phyloP scores from a whole-genome alignment of 2,888 invertebrate species.

The Chrysolina oricalcia region DNA sequence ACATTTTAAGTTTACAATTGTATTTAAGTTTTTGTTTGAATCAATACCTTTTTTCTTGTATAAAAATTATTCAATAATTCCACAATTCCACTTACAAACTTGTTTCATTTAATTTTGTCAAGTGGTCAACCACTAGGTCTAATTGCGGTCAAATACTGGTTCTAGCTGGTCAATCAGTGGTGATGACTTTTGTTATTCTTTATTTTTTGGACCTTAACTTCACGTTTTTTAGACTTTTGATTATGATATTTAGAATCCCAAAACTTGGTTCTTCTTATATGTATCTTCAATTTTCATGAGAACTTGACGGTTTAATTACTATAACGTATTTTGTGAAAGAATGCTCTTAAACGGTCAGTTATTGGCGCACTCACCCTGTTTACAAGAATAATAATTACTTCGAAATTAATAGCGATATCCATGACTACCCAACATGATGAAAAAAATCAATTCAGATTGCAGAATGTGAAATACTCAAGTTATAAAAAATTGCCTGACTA shows the following conservation, averaged over 20 bases:
- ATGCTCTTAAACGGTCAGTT: not conserved
- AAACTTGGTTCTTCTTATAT: slow-evolving; percentile 30
- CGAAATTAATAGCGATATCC: no score
- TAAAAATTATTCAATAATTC: not conserved
- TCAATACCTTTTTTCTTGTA: not conserved
- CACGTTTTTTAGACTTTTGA: slow-evolving; percentile 5
- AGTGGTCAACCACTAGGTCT: slow-evolving; percentile 14
- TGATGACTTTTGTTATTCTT: slow-evolving; percentile 20
- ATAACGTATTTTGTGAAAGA: not conserved
- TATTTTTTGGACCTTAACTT: not conserved
- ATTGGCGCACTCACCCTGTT: not conserved
- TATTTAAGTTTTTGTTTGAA: slow-evolving; percentile 6
- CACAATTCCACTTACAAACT: not conserved
- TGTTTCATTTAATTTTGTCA: slow-evolving; percentile 28
- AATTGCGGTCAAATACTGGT: slow-evolving; percentile 32
- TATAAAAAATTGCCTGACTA: no score
- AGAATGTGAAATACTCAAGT: no score
- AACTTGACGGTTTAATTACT: not conserved
- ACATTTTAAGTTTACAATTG: not conserved
- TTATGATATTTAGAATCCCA: slow-evolving; percentile 29
- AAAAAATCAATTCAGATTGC: no score
- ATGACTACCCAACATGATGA: no score
- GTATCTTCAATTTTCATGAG: not conserved
- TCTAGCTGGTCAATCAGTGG: slow-evolving; percentile 26
- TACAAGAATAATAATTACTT: no score